A percentile compares a stretch with the other conserved stretches of the same genome.
phyloP scores from a whole-genome alignment of 2,113 vertebrate genomes.

The Prionailurus viverrinus region DNA sequence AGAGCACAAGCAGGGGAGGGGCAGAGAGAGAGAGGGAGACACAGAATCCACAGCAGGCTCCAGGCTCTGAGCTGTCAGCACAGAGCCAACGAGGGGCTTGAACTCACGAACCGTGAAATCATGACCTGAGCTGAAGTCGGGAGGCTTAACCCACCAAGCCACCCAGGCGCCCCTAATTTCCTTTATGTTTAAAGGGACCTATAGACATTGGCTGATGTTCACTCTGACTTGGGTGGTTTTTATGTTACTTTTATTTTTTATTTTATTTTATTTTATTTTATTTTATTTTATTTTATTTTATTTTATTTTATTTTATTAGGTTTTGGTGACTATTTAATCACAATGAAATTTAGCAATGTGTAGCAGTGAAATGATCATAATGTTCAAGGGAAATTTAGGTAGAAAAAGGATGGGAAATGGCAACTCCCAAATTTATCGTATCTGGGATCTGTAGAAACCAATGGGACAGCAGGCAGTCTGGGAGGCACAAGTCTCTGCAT shows the following conservation, averaged over 20 bases:
- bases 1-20: too few relatives aligned
- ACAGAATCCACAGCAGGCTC: too few relatives aligned
- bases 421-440: not conserved
- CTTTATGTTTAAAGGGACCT: not conserved
- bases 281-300: not conserved
- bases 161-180: not conserved
- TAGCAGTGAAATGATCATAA: not conserved
- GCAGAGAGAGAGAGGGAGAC: too few relatives aligned
- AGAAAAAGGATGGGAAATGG: not conserved
- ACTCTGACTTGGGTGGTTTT: not conserved
- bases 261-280: not conserved
- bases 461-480: not conserved
- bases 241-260: not conserved
- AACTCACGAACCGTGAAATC: too few relatives aligned
- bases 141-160: too few relatives aligned
- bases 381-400: constrained; percentile 16
- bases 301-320: not conserved
- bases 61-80: too few relatives aligned
- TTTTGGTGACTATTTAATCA: not conserved
- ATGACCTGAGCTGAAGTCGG: too few relatives aligned
- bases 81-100: too few relatives aligned
- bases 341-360: not conserved
- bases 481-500: too few relatives aligned
- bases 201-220: not conserved
- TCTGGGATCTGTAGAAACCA: not conserved